Evolutionary conservation across 2,113 vertebrate genomes (phyloP), one percentile per base, ranked within the genome.

Genomic region (Emberiza fucata): DNA sequence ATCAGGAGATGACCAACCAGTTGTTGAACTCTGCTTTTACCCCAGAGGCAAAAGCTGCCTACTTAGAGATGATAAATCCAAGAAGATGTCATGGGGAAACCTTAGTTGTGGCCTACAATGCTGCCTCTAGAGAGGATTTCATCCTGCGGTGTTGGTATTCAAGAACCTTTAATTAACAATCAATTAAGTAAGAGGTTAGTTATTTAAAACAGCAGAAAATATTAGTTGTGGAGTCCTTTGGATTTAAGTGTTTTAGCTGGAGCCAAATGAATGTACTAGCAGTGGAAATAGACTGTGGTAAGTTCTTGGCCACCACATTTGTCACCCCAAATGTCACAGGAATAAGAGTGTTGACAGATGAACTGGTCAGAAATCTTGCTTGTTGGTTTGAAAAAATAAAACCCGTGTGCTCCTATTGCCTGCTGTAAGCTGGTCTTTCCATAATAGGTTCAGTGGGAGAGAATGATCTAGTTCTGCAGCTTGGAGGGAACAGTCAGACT

Each of bases 281-380:
- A 56, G 68, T 70, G 35, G 76, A 94, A 92, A 83, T 27, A 81
- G 39, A 39, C 83, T 71, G 92, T 0, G 7, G 57, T 72, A 87
- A 69, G 51, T 90, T 85, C 64, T 86, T 72, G 63, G 50, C 42
- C 79, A 83, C 59, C 59, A 37, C 72, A 71, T 92, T 78, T 94
- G 86, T 88, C 72, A 86, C 69, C 61, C 61, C 17, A 56, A 54
- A 73, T 80, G 40, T 87, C 71, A 31, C 39, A 90, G 63, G 61
- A 91, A 60, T 89, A 76, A 94, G 39, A 28, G 66, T 81, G 92
- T 63, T 93, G 95, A 96, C 94, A 95, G 90, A 90, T 69, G 48
- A 93, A 39, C 50, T 65, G 29, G 42, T 65, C 68, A 94, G 79
- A 96, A 88, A 22, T 86, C 66, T 83, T 86, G 37, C 64, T 86